A percentile compares a stretch with the other conserved stretches of the same genome.
Evolutionary conservation across 2,797 vertebrate species (phyloP).

Genomic region (Steatocranus sp.): DNA sequence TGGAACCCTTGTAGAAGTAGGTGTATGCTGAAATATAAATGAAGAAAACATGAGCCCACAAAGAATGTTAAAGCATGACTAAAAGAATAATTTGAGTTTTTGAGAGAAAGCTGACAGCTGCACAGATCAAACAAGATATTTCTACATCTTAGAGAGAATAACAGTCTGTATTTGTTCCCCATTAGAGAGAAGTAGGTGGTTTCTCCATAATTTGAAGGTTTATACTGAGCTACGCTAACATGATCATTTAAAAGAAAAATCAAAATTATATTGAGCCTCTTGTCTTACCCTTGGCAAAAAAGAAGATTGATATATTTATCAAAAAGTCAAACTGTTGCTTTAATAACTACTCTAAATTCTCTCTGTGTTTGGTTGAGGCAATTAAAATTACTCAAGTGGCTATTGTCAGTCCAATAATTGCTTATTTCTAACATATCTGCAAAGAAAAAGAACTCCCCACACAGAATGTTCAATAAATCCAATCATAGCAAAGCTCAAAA

Average conservation of each 20-base stretch:
- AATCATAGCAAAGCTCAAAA: background rate
- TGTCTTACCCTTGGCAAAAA: background rate
- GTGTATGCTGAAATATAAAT: slow-evolving; percentile 81
- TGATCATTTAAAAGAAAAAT: background rate
- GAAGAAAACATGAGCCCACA: background rate
- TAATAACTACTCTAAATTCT: background rate
- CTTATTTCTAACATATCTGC: background rate
- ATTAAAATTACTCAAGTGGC: background rate
- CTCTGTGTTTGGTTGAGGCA: background rate
- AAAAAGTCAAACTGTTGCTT: background rate
- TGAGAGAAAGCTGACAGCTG: background rate
- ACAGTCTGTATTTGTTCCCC: background rate
- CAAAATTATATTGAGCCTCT: background rate
- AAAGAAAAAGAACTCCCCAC: background rate
- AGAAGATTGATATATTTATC: rapidly evolving
- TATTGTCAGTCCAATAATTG: background rate
- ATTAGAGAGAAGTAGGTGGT: background rate
- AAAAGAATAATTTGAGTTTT: background rate
- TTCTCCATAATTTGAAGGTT: background rate
- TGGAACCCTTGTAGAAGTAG: slow-evolving; percentile 93
- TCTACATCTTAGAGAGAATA: background rate
- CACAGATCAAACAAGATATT: background rate
- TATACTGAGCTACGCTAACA: background rate
- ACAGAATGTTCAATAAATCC: background rate
- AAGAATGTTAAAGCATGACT: background rate